Base-by-base conservation (phyloP, 2,113 vertebrate genomes). In the Tragelaphus imberbis region DNA sequence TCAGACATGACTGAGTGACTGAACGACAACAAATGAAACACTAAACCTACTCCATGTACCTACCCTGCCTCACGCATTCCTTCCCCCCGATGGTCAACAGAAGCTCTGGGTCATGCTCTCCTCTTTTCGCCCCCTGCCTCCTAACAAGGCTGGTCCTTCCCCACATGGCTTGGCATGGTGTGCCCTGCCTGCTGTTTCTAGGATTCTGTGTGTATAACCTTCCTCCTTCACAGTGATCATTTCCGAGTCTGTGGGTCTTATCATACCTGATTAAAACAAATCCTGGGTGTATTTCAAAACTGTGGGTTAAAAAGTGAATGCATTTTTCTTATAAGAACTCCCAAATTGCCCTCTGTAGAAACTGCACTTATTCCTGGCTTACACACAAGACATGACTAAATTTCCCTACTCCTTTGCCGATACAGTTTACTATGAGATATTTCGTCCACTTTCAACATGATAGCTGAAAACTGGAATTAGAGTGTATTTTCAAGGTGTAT, bases 1-100 rank as follows among this genome's bases (percentile, higher is more conserved):
- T 44, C 36, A 44, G 40, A 77, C 6, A 44, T 0, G 11, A 44
- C 36, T 14, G 40, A 44, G 19, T 0, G 5, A 3, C 36, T 14
- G 36, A 40, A 44, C 0, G 11, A 27, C 23, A 7, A 27, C 71
- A 44, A 7, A 4, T 2, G 11, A 17, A 61, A 12, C 30, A 23
- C n/a, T 44, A 47, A 27, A 10, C 36, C 36, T 10, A 33, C 36
- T 44, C 75, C 44, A 2, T 13, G 59, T 11, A 13, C 13, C 49
- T 23, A 8, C 28, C 36, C 51, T 7, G 4, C 68, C 10, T 92
- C 19, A 4, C 28, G 28, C 93, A 16, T 2, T 30, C 51, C 15
- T 23, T 51, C 40, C 59, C 11, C 1, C 1, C 12, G 13, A 77
- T 5, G 14, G 10, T 9, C 80, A 51, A 25, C 8, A 77, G 49